Conservation (phyloP, 2,888 invertebrate genomes). For the Lochmaea crataegi region DNA sequence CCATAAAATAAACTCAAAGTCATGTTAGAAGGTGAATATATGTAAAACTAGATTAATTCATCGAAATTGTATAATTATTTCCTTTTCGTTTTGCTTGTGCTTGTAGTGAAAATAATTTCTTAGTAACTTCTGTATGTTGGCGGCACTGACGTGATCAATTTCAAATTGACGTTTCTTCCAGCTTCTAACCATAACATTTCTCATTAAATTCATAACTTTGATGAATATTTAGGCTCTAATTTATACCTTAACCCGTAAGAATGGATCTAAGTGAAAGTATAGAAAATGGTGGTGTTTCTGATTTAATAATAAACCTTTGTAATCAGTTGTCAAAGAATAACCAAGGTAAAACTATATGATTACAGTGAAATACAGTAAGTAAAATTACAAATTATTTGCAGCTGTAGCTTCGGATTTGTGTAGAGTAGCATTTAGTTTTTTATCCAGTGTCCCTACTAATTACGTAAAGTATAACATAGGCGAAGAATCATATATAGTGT, state of each 20-base stretch:
- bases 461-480: conserved; percentile 44
- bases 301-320: conserved; percentile 58
- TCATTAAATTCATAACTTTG: conserved; percentile 10
- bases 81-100: too few species aligned
- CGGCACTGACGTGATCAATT: conserved; percentile 8
- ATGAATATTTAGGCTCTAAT: conserved; percentile 7
- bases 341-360: conserved; percentile 47
- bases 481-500: conserved; percentile 55
- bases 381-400: conserved; percentile 46
- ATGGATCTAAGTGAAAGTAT: conserved; percentile 46
- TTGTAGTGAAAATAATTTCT: too few species aligned
- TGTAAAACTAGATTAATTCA: too few species aligned
- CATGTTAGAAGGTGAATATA: too few species aligned
- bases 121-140: conserved; percentile 6
- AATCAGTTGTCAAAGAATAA: conserved; percentile 59
- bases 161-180: conserved; percentile 27
- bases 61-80: too few species aligned
- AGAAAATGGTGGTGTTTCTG: conserved; percentile 46
- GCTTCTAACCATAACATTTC: conserved; percentile 17
- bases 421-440: conserved; percentile 52
- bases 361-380: background rate
- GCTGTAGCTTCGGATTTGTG: conserved; percentile 52
- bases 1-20: too few species aligned
- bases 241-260: conserved; percentile 13
- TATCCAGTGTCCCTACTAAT: conserved; percentile 47